Base-by-base conservation (phyloP, 2,113 vertebrate genomes). In the Menura novaehollandiae region DNA sequence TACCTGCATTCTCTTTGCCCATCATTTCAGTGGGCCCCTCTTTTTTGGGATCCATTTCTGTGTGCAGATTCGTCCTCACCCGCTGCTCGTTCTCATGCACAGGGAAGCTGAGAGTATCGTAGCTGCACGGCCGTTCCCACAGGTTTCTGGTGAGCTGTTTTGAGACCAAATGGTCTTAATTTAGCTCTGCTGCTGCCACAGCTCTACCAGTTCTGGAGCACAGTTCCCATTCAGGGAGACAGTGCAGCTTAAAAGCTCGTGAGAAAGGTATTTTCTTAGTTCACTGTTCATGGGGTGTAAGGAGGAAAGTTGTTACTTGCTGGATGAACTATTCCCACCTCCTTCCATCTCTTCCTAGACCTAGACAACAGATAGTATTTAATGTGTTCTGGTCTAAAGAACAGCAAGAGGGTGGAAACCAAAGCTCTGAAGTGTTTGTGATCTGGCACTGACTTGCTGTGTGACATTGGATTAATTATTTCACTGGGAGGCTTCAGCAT, bases 31-130 rank as follows among this genome's bases (percentile, higher is more conserved):
- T 53, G 46, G 46, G 8, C 19, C 46, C 46, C 46, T 46, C 33
- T 11, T 39, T 39, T 39, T 13, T 2, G 13, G 35, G 44, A 59
- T 52, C 71, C 11, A 11, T 39, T 91, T 89, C 35, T 9, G 0
- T 9, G 3, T 35, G 26, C 28, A 33, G 80, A 7, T 75, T 71
- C 37, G 20, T n/a, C 15, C 39, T 89, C 41, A 33, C 24, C 12
- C 1, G 0, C 3, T 15, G 24, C 49, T 83, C 0, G 0, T 81
- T 30, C 12, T 67, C 13, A 1, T 13, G 19, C 20, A 1, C 21
- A 28, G 22, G n/a, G 49, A 68, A 81, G 35, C 39, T 46, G 43
- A 60, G 58, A 47, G 5, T 43, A 7, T 12, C 0, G 0, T 16
- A 43, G 43, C 26, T 55, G 52, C 15, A 5, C 0, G 0, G 43